Percentiles rank a stretch among this genome's conserved stretches.
Conservation (phyloP, 2,113 vertebrate genomes). For the Gasterosteus nipponicus region DNA sequence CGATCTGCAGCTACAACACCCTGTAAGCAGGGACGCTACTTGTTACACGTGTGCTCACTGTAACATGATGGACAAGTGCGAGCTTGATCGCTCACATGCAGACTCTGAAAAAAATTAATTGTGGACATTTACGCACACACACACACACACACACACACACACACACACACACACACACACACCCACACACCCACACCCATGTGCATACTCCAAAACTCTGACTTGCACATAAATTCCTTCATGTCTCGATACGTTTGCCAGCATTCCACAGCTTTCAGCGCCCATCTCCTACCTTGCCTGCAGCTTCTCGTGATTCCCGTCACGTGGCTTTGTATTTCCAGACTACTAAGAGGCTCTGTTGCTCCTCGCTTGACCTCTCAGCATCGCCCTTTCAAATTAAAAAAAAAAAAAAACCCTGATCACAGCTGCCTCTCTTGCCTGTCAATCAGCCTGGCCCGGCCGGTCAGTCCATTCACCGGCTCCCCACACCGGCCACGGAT, state of each 20-base stretch:
- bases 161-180: constrained; percentile 20
- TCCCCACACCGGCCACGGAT: constrained; percentile 56
- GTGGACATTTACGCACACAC: constrained; percentile 8
- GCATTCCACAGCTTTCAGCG: constrained; percentile 64
- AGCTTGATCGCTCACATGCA: constrained; percentile 48
- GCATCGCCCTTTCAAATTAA: constrained; percentile 72
- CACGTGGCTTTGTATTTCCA: constrained; percentile 74
- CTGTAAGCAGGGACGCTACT: background rate
- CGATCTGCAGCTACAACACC: constrained; percentile 22
- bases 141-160: background rate
- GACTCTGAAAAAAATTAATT: constrained; percentile 30
- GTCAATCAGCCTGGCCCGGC: constrained; percentile 56
- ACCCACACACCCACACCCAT: background rate
- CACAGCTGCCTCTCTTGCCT: constrained; percentile 55
- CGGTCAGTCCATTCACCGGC: constrained; percentile 76
- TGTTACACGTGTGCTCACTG: constrained; percentile 37
- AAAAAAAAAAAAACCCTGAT: background rate
- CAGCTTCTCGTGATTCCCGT: constrained; percentile 57
- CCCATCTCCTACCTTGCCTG: constrained; percentile 74
- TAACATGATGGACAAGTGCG: constrained; percentile 43
- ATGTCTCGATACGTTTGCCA: constrained; percentile 69
- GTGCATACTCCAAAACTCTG: constrained; percentile 50
- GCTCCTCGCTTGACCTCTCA: constrained; percentile 76
- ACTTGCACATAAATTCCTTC: constrained; percentile 60
- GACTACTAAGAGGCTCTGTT: constrained; percentile 66